Conservation (phyloP, 2,888 invertebrate genomes). For the Branchipolynoe longqiensis region DNA sequence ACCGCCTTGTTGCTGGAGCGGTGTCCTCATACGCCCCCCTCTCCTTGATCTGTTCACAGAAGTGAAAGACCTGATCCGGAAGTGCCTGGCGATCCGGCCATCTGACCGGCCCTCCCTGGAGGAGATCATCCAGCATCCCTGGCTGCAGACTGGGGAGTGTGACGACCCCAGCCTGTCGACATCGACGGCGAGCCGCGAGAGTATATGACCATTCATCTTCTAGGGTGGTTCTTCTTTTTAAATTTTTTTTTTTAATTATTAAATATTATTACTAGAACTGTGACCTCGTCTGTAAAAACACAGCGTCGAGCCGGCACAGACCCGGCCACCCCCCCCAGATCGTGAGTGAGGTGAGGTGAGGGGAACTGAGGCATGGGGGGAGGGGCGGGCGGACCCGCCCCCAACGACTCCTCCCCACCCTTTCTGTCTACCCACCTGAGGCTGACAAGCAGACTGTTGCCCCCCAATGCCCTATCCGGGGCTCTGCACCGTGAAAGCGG, state of each 20-base stretch:
- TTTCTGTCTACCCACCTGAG: too few species aligned
- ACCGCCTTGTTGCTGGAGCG: too few species aligned
- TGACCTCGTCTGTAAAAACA: conserved; percentile 32
- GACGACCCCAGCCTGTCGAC: conserved; percentile 54
- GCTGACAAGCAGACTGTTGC: conserved; percentile 18
- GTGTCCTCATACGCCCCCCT: too few species aligned
- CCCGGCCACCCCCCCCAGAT: not conserved
- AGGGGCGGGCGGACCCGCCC: not conserved
- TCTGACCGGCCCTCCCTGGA: conserved; percentile 83
- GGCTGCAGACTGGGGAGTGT: conserved; percentile 77
- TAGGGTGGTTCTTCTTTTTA: conserved; percentile 6
- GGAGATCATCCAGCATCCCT: conserved; percentile 84
- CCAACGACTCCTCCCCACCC: not conserved
- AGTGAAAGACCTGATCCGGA: conserved; percentile 84
- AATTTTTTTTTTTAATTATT: not conserved
- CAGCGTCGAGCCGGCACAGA: too few species aligned
- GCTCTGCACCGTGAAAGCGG: too few species aligned
- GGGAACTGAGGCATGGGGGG: not conserved
- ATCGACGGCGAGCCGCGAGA: conserved; percentile 54
- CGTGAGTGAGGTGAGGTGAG: not conserved
- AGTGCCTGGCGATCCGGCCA: conserved; percentile 83
- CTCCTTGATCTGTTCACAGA: conserved; percentile 81
- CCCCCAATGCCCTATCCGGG: not conserved
- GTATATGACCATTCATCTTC: conserved; percentile 55
- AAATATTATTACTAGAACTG: conserved; percentile 1